phyloP scores from a whole-genome alignment of 1,140 invertebrate genomes.

The Lepidurus arcticus region DNA sequence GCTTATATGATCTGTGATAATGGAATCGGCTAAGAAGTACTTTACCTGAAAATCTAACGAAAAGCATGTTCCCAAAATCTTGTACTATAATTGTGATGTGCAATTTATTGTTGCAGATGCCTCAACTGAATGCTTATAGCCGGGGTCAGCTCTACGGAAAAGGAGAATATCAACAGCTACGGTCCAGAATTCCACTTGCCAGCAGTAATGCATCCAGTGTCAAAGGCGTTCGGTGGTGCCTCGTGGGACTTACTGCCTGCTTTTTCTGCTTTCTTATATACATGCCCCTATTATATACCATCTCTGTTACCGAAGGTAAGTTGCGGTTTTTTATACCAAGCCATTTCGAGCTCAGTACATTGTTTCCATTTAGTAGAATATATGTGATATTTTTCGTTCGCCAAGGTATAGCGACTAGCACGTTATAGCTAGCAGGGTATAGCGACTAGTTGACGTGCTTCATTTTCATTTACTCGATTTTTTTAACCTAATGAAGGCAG shows the following conservation, averaged over 20 bases:
- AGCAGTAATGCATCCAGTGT: background rate
- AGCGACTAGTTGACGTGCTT: no score
- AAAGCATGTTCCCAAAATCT: no score
- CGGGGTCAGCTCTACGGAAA: constrained; percentile 1
- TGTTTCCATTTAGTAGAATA: background rate
- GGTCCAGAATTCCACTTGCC: background rate
- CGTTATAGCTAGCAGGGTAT: no score
- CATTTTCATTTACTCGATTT: background rate
- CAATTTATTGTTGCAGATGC: background rate
- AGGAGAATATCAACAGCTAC: background rate
- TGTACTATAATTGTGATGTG: background rate
- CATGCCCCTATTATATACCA: constrained; percentile 14
- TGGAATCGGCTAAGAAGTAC: no score
- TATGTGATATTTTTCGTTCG: no score
- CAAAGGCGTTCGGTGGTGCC: background rate
- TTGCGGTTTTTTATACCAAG: background rate
- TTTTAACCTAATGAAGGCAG: background rate
- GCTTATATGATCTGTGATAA: no score
- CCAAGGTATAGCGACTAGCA: no score
- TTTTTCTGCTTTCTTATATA: constrained; percentile 12
- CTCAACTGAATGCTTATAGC: background rate
- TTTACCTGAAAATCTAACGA: no score
- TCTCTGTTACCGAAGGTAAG: background rate
- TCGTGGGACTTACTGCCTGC: constrained; percentile 13
- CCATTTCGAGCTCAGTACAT: background rate